These are phyloP conservation scores for Camelus dromedarius DNA, from an alignment of 2,113 vertebrate genomes.

Conservation along the genomic window DNA sequence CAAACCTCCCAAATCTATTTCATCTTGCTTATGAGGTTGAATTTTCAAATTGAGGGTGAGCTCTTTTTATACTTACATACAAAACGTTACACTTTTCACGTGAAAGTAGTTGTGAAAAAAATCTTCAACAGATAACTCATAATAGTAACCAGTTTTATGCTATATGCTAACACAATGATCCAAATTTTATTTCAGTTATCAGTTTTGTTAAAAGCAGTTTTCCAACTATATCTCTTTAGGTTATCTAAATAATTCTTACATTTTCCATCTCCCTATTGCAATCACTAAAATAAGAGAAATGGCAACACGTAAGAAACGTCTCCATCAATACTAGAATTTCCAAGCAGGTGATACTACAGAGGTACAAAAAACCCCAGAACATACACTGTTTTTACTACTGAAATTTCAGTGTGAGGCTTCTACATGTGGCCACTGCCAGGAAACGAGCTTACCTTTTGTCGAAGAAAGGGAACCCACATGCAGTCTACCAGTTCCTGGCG, in stretches of 20 bases:
- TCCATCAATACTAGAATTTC: background rate
- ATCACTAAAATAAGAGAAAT: slow-evolving; percentile 47
- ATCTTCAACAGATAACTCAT: background rate
- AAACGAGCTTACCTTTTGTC: slow-evolving; percentile 83
- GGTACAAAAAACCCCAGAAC: background rate
- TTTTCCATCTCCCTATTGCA: background rate
- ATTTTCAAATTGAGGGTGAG: background rate
- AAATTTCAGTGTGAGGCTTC: background rate
- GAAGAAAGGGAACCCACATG: slow-evolving; percentile 90
- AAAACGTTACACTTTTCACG: background rate
- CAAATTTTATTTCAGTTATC: background rate
- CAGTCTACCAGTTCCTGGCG: slow-evolving; percentile 85
- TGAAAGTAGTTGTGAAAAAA: slow-evolving; percentile 20
- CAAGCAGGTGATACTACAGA: background rate
- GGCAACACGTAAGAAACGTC: background rate
- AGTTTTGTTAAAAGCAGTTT: background rate
- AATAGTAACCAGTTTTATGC: background rate
- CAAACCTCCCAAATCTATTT: background rate
- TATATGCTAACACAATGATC: background rate
- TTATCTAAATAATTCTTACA: background rate
- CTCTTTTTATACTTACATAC: background rate
- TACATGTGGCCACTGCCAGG: background rate
- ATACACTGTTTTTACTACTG: too few species aligned
- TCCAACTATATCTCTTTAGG: background rate
- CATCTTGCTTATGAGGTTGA: background rate